These are phyloP conservation scores for Chymomyza caudatula DNA, from an alignment of 2,888 invertebrate species.

Conservation along the genomic window DNA sequence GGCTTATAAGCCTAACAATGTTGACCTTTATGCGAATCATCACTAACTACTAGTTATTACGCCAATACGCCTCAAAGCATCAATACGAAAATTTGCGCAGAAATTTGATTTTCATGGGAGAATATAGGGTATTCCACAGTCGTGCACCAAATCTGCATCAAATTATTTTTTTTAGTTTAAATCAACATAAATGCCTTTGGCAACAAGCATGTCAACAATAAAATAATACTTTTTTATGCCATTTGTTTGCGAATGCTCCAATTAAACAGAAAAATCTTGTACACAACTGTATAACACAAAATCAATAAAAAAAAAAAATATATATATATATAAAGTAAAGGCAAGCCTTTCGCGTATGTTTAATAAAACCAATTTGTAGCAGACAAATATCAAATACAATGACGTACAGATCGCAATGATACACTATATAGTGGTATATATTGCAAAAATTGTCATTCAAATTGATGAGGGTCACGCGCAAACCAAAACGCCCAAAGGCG, in stretches of 20 bases:
- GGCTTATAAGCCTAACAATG: too few relatives aligned
- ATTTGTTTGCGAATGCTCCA: constrained; percentile 3
- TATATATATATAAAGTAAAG: constrained; percentile 7
- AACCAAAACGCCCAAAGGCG: neutral
- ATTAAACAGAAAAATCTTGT: constrained; percentile 22
- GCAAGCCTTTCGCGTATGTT: constrained; percentile 1
- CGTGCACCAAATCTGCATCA: constrained; percentile 25
- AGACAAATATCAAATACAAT: constrained; percentile 4
- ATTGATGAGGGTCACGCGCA: constrained; percentile 44
- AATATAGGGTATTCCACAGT: too few relatives aligned
- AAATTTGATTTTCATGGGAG: too few relatives aligned
- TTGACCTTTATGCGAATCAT: too few relatives aligned
- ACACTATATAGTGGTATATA: neutral
- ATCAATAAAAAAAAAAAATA: neutral
- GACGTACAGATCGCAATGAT: too few relatives aligned
- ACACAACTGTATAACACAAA: neutral
- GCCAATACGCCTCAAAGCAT: too few relatives aligned
- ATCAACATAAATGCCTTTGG: constrained; percentile 13
- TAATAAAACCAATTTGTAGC: constrained; percentile 26
- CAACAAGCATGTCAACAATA: neutral
- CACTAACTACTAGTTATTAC: too few relatives aligned
- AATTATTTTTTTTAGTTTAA: constrained; percentile 26
- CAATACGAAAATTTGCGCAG: too few relatives aligned
- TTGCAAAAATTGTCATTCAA: constrained; percentile 22
- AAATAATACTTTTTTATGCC: neutral